Conservation (phyloP, 2,797 vertebrate genomes). For the Pseudopleuronectes americanus region DNA sequence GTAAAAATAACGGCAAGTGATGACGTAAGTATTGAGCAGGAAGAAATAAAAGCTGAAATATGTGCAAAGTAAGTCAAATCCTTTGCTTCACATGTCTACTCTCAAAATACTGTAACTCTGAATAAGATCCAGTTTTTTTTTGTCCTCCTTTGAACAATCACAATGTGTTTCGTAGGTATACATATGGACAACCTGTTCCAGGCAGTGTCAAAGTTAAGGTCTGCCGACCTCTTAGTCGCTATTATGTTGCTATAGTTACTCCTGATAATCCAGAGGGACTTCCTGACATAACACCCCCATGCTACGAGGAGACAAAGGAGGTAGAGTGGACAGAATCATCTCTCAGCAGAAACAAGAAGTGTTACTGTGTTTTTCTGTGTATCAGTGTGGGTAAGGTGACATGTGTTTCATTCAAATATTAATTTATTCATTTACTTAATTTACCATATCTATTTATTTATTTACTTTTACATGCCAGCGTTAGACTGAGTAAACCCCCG, state of each 20-base stretch:
- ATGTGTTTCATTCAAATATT: too few relatives aligned
- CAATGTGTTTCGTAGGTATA: background rate
- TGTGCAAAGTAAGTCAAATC: conserved; percentile 70
- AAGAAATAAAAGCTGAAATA: conserved; percentile 43
- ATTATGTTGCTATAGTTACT: background rate
- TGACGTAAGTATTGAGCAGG: conserved; percentile 38
- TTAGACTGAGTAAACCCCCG: too few relatives aligned
- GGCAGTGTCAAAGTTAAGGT: conserved; percentile 10
- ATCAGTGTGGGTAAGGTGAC: too few relatives aligned
- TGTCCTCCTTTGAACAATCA: background rate
- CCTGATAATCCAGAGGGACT: fast-evolving
- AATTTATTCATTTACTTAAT: too few relatives aligned
- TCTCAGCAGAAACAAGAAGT: too few relatives aligned
- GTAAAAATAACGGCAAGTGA: conserved; percentile 27
- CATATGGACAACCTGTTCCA: conserved; percentile 17
- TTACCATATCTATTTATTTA: too few relatives aligned
- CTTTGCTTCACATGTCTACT: background rate
- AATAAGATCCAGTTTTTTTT: background rate
- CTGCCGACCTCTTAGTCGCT: conserved; percentile 7
- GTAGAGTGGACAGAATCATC: conserved; percentile 28
- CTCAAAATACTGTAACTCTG: background rate
- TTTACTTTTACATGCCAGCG: too few relatives aligned
- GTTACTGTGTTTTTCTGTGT: too few relatives aligned
- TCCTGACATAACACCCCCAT: background rate
- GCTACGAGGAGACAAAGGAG: conserved; percentile 42